A percentile compares a stretch with the other conserved stretches of the same genome.
These are phyloP conservation scores for Philypnodon macrostomus DNA, from an alignment of 2,797 vertebrate species.

Conservation along the genomic window DNA sequence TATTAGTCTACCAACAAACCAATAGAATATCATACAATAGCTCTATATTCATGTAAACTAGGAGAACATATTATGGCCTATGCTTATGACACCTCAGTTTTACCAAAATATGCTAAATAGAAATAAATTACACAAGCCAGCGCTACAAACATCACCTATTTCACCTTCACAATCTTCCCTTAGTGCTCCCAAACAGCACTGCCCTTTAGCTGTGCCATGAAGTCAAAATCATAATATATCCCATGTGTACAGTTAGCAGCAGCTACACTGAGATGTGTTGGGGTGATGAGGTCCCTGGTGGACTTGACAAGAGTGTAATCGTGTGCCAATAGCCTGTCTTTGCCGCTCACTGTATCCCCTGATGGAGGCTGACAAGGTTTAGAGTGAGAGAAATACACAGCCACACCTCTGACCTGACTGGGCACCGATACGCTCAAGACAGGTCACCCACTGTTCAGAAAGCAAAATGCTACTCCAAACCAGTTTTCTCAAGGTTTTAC, in stretches of 20 bases:
- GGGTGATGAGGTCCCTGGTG: conserved; percentile 34
- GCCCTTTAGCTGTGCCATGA: conserved; percentile 18
- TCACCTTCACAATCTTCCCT: conserved; percentile 9
- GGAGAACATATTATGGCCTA: too few relatives aligned
- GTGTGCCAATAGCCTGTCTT: conserved; percentile 14
- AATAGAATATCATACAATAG: too few relatives aligned
- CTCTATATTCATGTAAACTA: too few relatives aligned
- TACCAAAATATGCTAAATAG: too few relatives aligned
- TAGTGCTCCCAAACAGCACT: not conserved
- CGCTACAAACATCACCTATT: not conserved
- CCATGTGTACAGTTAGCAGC: conserved; percentile 31
- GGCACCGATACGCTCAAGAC: conserved; percentile 14
- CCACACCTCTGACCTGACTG: conserved; percentile 44
- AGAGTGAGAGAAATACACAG: conserved; percentile 35
- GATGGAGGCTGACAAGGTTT: conserved; percentile 61
- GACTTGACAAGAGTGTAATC: conserved; percentile 36
- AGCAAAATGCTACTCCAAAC: conserved; percentile 5
- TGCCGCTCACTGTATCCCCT: conserved; percentile 33
- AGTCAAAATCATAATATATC: conserved; percentile 31
- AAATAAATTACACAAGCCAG: not conserved
- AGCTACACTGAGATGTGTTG: conserved; percentile 34
- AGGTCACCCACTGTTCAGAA: conserved; percentile 38
- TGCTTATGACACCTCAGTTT: too few relatives aligned
- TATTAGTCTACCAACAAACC: too few relatives aligned
- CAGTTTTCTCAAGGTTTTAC: too few relatives aligned